phyloP scores from a whole-genome alignment of 2,113 vertebrate species.

The Bubalus kerabau region DNA sequence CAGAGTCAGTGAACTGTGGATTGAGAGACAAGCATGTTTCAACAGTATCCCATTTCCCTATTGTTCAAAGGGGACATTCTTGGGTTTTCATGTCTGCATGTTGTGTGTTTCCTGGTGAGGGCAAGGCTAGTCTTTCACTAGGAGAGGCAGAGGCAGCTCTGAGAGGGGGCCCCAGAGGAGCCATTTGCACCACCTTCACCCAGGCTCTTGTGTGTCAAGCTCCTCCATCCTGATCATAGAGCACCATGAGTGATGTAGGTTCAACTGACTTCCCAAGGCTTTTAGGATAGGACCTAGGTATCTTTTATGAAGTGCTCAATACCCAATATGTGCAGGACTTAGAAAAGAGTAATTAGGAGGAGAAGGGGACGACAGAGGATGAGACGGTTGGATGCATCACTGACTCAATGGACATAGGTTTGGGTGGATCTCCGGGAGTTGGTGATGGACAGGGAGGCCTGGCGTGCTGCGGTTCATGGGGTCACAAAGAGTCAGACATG shows the following conservation, averaged over 20 bases:
- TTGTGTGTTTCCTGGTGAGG: neutral
- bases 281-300: neutral
- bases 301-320: neutral
- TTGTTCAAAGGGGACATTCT: neutral
- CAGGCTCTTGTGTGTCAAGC: neutral
- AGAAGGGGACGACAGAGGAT: neutral
- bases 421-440: neutral
- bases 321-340: neutral
- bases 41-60: neutral
- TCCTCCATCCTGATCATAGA: rapidly evolving
- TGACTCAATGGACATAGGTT: neutral
- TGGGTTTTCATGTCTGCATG: neutral
- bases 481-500: neutral
- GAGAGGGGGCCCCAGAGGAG: neutral
- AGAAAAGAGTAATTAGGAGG: neutral
- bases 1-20: neutral
- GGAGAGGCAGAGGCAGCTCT: neutral
- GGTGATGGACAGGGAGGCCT: neutral
- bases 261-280: neutral
- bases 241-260: rapidly evolving
- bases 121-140: neutral
- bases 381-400: neutral
- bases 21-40: neutral
- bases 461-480: neutral
- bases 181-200: neutral